Evolutionary conservation across 1,140 invertebrate genomes (phyloP).

Genomic region (Saccostrea echinata): DNA sequence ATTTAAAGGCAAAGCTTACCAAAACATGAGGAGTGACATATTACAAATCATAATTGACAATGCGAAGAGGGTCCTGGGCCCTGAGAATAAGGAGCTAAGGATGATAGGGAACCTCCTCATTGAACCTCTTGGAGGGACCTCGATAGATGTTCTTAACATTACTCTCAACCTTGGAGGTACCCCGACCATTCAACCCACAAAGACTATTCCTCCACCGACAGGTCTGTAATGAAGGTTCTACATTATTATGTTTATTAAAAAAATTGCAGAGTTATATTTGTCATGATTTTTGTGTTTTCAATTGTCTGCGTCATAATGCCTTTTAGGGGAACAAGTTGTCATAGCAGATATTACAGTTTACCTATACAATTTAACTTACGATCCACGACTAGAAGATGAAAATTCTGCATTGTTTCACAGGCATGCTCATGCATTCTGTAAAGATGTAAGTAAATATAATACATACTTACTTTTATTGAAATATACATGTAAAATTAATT

Average conservation of each 20-base stretch:
- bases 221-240: background rate
- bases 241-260: too few species aligned
- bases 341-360: slow-evolving; percentile 60
- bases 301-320: background rate
- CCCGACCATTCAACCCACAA: slow-evolving; percentile 43
- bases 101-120: slow-evolving; percentile 60
- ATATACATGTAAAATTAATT: too few species aligned
- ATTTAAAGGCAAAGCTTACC: slow-evolving; percentile 51
- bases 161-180: slow-evolving; percentile 44
- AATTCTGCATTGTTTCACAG: slow-evolving; percentile 7
- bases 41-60: slow-evolving; percentile 52
- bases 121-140: slow-evolving; percentile 44
- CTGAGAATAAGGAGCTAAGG: slow-evolving; percentile 41
- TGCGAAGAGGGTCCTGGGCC: slow-evolving; percentile 46
- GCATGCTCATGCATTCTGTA: slow-evolving; percentile 53
- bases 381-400: slow-evolving; percentile 22
- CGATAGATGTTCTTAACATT: slow-evolving; percentile 43
- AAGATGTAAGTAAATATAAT: slow-evolving; percentile 52
- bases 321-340: slow-evolving; percentile 42
- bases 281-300: background rate
- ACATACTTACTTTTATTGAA: too few species aligned
- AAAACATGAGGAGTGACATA: slow-evolving; percentile 44
- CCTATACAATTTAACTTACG: slow-evolving; percentile 56
- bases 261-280: too few species aligned
- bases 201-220: slow-evolving; percentile 34